Base-by-base conservation (phyloP, 2,888 invertebrate species). In the Drosophila anomelani region DNA sequence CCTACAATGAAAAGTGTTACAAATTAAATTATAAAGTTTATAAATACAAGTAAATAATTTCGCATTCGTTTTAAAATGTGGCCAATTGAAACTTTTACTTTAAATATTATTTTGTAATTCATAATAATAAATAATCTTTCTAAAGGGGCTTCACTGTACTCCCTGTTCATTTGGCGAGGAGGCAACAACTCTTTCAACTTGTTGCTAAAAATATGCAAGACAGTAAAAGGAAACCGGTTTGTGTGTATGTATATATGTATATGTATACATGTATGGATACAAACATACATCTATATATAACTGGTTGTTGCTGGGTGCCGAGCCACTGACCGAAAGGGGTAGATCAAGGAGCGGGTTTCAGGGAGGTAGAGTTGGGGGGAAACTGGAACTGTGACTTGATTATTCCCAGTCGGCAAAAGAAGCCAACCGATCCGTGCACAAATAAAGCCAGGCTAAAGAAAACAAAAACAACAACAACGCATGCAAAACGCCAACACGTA, bases 141-240 rank as follows among this genome's bases (percentile, higher is more conserved):
- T 26, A 6, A 13, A 2, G 5, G 46, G 23, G 29, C 53, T 39
- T 17, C 12, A 34, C 64, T 10, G 51, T 64, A 44, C n/a, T 20
- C 20, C 13, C 55, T 15, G 7, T 38, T n/a, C 39, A 43, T 68
- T 67, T 66, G 67, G 47, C 56, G 68, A 67, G 55, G 44, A 56
- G 55, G 49, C 70, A 75, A 63, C 70, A 75, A 63, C 75, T 75
- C 75, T 74, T 85, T 87, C 83, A 85, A 87, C 83, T 85, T 84
- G 83, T 84, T 84, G 87, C 83, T 84, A 87, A 85, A 75, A 75
- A 87, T 84, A 84, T 87, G 85, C 85, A 87, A 84, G 83, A 60
- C 85, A 85, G 87, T 84, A 82, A 85, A 68, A 66, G 84, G 77
- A 86, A 87, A 87, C 83, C 83, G 87, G 83, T 84, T 87, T 64